phyloP scores from a whole-genome alignment of 2,888 invertebrate genomes.

The Zhuqinia jingwanae region DNA sequence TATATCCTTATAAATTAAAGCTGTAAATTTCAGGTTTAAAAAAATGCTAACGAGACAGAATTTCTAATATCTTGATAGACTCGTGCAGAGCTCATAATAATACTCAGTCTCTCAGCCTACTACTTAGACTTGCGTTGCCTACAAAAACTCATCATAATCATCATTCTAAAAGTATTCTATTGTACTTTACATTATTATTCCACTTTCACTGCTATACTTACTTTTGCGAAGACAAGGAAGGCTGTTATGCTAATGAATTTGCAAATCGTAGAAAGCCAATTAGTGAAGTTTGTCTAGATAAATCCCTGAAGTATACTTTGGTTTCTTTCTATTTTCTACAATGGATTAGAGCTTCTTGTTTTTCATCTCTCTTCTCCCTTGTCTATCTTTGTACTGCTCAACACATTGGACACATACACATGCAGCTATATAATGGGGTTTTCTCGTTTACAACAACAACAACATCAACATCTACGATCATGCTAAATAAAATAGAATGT shows the following conservation, averaged over 20 bases:
- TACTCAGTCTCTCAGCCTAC: no score
- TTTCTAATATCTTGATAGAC: background rate
- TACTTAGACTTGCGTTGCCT: no score
- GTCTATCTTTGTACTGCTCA: no score
- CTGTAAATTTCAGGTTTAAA: background rate
- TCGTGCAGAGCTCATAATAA: background rate
- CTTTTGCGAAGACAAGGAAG: background rate
- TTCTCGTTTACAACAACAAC: background rate
- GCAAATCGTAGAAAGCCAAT: constrained; percentile 62
- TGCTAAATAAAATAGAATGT: no score
- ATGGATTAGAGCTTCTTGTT: constrained; percentile 19
- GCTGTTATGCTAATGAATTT: constrained; percentile 66
- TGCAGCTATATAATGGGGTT: background rate
- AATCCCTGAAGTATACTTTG: constrained; percentile 49
- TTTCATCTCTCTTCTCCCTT: background rate
- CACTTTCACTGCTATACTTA: background rate
- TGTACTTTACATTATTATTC: background rate
- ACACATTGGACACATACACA: background rate
- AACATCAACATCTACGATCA: constrained; percentile 26
- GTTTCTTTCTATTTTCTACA: constrained; percentile 27
- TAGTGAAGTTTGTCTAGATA: constrained; percentile 46
- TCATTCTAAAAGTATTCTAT: constrained; percentile 13
- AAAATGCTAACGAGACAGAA: constrained; percentile 39
- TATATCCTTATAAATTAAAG: background rate
- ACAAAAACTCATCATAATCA: constrained; percentile 4